Evolutionary conservation across 1,140 invertebrate genomes (phyloP), one percentile per base, ranked within the genome.

Genomic region (Drosophila parabipectinata): DNA sequence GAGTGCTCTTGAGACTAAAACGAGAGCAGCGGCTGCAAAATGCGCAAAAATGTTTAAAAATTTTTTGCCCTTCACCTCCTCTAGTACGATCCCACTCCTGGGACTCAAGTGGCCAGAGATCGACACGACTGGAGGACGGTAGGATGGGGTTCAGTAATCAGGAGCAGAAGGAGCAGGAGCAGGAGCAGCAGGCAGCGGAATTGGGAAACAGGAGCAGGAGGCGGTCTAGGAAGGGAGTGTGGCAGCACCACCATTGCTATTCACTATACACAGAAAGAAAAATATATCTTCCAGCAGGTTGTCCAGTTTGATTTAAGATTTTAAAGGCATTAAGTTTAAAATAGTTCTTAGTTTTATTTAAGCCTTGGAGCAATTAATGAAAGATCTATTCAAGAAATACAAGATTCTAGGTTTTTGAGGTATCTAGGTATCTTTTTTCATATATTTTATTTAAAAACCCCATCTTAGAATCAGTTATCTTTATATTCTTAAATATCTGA

Each of bases 1-100:
- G 28, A 73, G 69, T 73, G 80, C 66, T 63, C 80, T 76, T 76
- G 37, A 81, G 68, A 55, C 68, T 63, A 73, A 82, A 82, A 75
- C 79, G 80, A 59, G 67, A 73, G 68, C 60, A 50, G 69, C 69
- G 68, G 69, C 68, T 61, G 71, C 56, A 61, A 73, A 73, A 73
- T 73, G 72, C 64, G 79, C 82, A 82, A 73, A 76, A 84, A 79
- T 59, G 55, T 73, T 72, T 37, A 10, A n/a, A 10, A 14, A 15
- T 3, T 37, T 37, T 18, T 9, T 15, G 18, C 37, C 21, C 7
- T 28, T 9, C 39, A 15, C 39, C 61, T 54, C 24, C 18, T 8
- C 28, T 32, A 1, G 8, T 24, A 4, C 59, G 48, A 30, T 62
- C 26, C 6, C 15, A 26, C 44, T 61, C 24, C 24, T 28, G 30